phyloP scores from a whole-genome alignment of 64 coral and sea anemone species.

The Pocillopora verrucosa region DNA sequence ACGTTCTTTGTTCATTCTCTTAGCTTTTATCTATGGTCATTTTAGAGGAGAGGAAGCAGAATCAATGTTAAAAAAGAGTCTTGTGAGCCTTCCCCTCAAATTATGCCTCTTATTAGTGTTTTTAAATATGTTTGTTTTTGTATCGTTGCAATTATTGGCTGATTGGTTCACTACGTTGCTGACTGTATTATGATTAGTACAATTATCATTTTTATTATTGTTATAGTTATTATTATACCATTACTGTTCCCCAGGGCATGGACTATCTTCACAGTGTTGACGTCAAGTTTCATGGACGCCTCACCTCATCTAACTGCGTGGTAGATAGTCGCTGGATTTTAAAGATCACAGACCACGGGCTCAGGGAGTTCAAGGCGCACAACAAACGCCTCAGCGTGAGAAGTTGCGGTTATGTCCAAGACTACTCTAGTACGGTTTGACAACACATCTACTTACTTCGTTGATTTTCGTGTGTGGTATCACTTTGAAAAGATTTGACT shows the following conservation, averaged over 20 bases:
- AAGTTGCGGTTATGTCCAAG: background rate
- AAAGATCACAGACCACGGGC: conserved; percentile 79
- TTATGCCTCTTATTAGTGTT: too few species aligned
- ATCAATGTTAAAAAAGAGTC: too few species aligned
- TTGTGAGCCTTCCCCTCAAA: too few species aligned
- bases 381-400: background rate
- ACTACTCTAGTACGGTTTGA: conserved; percentile 24
- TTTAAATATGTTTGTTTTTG: too few species aligned
- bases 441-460: background rate
- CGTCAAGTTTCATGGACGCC: conserved; percentile 67
- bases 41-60: too few species aligned
- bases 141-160: background rate
- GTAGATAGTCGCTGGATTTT: conserved; percentile 83
- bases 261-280: conserved; percentile 63
- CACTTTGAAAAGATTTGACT: too few species aligned
- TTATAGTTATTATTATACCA: background rate
- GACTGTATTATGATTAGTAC: background rate
- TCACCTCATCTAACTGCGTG: conserved; percentile 68
- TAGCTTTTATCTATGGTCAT: too few species aligned
- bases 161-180: background rate
- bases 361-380: conserved; percentile 23
- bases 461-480: too few species aligned
- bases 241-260: conserved; percentile 59
- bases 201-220: background rate
- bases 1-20: too few species aligned